Evolutionary conservation across 1,140 invertebrate genomes (phyloP), one percentile per base, ranked within the genome.

Genomic region (Dreissena rostriformis): DNA sequence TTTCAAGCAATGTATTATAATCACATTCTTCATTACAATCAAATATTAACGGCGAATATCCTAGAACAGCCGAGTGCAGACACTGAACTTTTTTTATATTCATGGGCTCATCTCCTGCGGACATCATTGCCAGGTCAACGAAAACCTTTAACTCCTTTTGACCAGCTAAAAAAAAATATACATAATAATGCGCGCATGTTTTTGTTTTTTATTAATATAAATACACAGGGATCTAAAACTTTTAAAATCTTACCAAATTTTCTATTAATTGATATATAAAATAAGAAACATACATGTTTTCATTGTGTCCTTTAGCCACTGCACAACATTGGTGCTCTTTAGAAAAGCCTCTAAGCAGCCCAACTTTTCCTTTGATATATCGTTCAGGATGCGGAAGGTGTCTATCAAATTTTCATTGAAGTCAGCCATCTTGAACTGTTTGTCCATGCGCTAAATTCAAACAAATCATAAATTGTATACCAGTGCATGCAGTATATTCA

Each of bases 11-110:
- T 14, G 75, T 65, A 11, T 71, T 49, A 73, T 87, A 91, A n/a
- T 86, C 87, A 67, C 78, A 85, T 7, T 86, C 14, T n/a, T 85
- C 67, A 11, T 61, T 12, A 24, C 90, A 70, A 68, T 91, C 86
- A 86, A 91, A 93, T 68, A 93, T 92, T 17, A 93, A 81, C 24
- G 92, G 89, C 26, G 92, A 88, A 86, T 92, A 93, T 63, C 90
- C 91, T 51, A 88, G 91, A 0, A 88, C 89, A 6, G 91, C 90
- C n/a, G 90, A 85, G 74, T 92, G 91, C 0, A 93, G 86, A 82
- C 87, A 91, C 29, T 86, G 81, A 17, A 91, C 91, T 57, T 88
- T 87, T 10, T 83, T 87, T 24, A 92, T 86, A 52, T 90, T 88
- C 78, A 87, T 86, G 49, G 91, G 87, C 29, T 88, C 90, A 80